Conservation (phyloP, 2,797 vertebrate species). For the Phaenicophaeus curvirostris region DNA sequence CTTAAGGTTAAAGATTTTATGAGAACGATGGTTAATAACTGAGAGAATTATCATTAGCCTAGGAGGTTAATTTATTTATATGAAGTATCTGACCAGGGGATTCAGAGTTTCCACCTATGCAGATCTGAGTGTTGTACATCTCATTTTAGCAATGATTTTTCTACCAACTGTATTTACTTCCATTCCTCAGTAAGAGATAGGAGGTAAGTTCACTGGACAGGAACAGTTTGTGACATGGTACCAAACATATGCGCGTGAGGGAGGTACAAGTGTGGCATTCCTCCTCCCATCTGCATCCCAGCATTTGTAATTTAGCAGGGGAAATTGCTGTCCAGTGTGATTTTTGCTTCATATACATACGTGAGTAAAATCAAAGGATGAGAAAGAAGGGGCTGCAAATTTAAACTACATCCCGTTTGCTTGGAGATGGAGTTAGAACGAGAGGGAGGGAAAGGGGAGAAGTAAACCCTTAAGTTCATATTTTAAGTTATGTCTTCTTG, state of each 20-base stretch:
- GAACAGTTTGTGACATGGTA: not conserved
- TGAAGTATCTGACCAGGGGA: not conserved
- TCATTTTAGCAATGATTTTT: not conserved
- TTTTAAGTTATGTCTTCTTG: constrained; percentile 46
- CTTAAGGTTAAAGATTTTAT: not conserved
- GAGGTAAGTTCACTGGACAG: not conserved
- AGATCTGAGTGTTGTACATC: not conserved
- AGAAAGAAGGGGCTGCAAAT: not conserved
- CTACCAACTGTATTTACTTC: not conserved
- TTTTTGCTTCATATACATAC: not conserved
- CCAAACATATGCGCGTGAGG: not conserved
- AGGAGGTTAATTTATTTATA: not conserved
- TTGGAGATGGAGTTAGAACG: not conserved
- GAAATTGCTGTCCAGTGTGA: not conserved
- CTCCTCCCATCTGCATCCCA: not conserved
- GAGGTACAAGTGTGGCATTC: not conserved
- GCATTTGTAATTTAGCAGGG: not conserved
- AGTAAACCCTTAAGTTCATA: constrained; percentile 52
- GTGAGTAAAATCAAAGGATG: not conserved
- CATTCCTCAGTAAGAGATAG: not conserved
- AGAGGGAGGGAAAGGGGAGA: constrained; percentile 36
- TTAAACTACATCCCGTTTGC: not conserved
- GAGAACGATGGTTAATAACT: not conserved
- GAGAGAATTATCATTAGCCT: not conserved
- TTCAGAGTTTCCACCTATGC: not conserved